Percentiles rank a stretch among this genome's conserved stretches.
These are phyloP conservation scores for Eupithecia vulgata DNA, from an alignment of 2,888 invertebrate species.

Conservation along the genomic window DNA sequence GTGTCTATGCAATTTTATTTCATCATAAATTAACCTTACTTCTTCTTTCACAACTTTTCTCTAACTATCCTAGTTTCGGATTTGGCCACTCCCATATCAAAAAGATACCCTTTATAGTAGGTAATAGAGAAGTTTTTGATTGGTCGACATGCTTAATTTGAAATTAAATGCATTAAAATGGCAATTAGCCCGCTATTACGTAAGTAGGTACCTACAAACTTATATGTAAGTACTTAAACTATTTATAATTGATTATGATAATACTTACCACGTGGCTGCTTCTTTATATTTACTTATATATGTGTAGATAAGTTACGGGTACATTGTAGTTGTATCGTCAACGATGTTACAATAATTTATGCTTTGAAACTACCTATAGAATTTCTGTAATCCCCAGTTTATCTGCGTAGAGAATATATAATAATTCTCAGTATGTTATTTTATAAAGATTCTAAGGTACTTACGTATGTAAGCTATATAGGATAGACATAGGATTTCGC, in stretches of 20 bases:
- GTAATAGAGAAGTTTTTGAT: neutral
- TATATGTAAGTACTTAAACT: neutral
- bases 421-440: too few relatives aligned
- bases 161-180: slow-evolving; percentile 4
- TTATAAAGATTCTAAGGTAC: too few relatives aligned
- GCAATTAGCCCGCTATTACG: slow-evolving; percentile 7
- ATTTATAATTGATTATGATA: slow-evolving; percentile 13
- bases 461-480: too few relatives aligned
- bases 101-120: too few relatives aligned
- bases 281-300: slow-evolving; percentile 12
- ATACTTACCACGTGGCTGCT: slow-evolving; percentile 26
- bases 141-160: neutral
- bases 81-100: too few relatives aligned
- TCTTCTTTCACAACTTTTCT: too few relatives aligned
- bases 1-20: too few relatives aligned
- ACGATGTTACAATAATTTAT: neutral
- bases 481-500: too few relatives aligned
- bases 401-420: neutral
- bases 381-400: neutral
- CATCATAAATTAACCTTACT: too few relatives aligned
- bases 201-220: slow-evolving; percentile 1
- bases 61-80: too few relatives aligned
- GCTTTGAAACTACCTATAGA: neutral
- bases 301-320: slow-evolving; percentile 16
- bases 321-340: slow-evolving; percentile 20